These are phyloP conservation scores for Corythornis vintsioides DNA, from an alignment of 2,113 vertebrate genomes.

Conservation along the genomic window DNA sequence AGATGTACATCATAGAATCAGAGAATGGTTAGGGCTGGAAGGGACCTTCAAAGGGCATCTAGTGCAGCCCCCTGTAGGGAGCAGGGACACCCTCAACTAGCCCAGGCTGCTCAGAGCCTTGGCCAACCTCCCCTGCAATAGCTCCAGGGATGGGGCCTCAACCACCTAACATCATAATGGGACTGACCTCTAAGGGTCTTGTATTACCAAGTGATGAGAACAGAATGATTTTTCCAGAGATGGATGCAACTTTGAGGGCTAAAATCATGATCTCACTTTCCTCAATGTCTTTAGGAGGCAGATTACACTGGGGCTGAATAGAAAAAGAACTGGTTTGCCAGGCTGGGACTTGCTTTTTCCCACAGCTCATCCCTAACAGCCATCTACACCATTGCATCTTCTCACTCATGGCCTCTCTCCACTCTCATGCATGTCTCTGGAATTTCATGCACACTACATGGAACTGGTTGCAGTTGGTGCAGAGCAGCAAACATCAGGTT, in stretches of 20 bases:
- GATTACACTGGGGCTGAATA: neutral
- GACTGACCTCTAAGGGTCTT: neutral
- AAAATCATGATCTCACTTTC: neutral
- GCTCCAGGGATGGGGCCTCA: too few species aligned
- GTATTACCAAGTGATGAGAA: neutral
- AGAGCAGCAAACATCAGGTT: neutral
- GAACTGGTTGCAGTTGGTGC: neutral
- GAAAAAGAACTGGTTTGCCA: neutral
- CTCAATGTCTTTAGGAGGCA: neutral
- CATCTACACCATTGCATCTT: fast-evolving
- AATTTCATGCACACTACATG: fast-evolving
- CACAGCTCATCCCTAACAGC: neutral
- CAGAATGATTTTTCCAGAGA: neutral
- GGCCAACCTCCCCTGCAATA: too few species aligned
- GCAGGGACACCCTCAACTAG: too few species aligned
- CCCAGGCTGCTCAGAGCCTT: too few species aligned
- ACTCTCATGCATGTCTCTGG: neutral
- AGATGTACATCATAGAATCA: neutral
- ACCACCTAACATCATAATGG: neutral
- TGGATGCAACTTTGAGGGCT: neutral
- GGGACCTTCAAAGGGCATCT: too few species aligned
- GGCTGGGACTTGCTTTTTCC: neutral
- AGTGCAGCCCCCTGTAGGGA: too few species aligned
- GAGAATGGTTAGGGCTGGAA: too few species aligned
- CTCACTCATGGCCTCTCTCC: neutral